phyloP scores from a whole-genome alignment of 1,140 invertebrate species.

The Drosophila novamexicana region DNA sequence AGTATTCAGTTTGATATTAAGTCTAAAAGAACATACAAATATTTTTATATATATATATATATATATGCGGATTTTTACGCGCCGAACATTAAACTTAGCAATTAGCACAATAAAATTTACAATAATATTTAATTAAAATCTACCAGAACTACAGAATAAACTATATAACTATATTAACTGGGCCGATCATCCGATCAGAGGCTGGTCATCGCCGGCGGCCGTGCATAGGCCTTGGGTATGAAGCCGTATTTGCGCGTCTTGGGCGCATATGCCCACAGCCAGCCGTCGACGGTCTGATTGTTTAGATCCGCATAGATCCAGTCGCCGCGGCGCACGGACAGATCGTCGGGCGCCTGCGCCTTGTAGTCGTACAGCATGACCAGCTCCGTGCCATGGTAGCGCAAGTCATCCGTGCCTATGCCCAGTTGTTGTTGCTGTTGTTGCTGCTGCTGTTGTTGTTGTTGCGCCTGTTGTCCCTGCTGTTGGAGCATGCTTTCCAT shows the following conservation, averaged over 20 bases:
- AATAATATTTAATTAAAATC: conserved; percentile 16
- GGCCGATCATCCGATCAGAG: conserved; percentile 79
- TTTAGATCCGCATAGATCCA: conserved; percentile 97
- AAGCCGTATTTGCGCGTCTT: conserved; percentile 97
- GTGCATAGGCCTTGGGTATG: conserved; percentile 96
- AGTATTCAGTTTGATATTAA: conserved; percentile 62
- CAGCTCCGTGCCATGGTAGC: conserved; percentile 94
- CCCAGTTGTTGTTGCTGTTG: conserved; percentile 73
- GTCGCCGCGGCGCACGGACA: conserved; percentile 94
- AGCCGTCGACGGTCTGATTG: conserved; percentile 96
- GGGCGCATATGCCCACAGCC: conserved; percentile 97
- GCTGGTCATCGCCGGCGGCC: conserved; percentile 96
- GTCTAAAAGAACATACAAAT: conserved; percentile 28
- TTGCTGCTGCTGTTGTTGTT: conserved; percentile 33
- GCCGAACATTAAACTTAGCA: conserved; percentile 41
- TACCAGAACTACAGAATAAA: conserved; percentile 12
- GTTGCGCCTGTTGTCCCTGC: conserved; percentile 47
- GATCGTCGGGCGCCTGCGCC: conserved; percentile 95
- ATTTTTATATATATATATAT: conserved; percentile 27
- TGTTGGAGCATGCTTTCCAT: conserved; percentile 62
- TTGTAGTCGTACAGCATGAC: conserved; percentile 98
- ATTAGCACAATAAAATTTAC: conserved; percentile 28
- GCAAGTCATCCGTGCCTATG: conserved; percentile 86
- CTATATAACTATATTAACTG: not conserved
- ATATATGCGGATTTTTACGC: conserved; percentile 15